Evolutionary conservation across 1,140 invertebrate species (phyloP).

Genomic region (Platyscapa corneri): DNA sequence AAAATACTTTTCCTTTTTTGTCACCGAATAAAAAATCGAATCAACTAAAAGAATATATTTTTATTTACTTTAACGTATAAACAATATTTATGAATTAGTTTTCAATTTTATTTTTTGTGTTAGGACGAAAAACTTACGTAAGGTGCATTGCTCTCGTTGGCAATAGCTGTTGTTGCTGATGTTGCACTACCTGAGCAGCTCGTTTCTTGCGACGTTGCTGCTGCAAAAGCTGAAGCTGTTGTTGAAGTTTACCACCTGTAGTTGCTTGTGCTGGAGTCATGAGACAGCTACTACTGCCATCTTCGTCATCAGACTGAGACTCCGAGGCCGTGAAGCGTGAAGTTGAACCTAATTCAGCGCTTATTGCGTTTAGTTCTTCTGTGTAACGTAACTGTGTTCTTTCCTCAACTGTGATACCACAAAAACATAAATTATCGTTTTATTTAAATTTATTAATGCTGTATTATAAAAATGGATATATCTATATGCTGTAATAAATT

Average conservation of each 20-base stretch:
- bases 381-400: constrained; percentile 68
- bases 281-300: constrained; percentile 35
- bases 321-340: constrained; percentile 50
- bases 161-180: constrained; percentile 19
- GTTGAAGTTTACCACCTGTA: constrained; percentile 49
- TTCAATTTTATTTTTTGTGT: constrained; percentile 56
- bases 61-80: too few species aligned
- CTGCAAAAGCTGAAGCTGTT: constrained; percentile 44
- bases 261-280: constrained; percentile 62
- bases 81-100: neutral
- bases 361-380: constrained; percentile 68
- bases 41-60: too few species aligned
- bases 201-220: constrained; percentile 79
- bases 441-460: neutral
- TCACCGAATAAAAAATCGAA: too few species aligned
- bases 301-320: constrained; percentile 37
- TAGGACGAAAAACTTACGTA: neutral
- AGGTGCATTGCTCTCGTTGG: constrained; percentile 30
- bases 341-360: constrained; percentile 64
- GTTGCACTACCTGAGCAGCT: constrained; percentile 80
- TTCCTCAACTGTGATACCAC: constrained; percentile 64
- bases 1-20: too few species aligned
- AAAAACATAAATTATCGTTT: neutral
- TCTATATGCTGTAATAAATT: too few species aligned
- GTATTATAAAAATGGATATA: too few species aligned